These are phyloP conservation scores for Andrena flavipes DNA, from an alignment of 2,888 invertebrate genomes.

Conservation along the genomic window DNA sequence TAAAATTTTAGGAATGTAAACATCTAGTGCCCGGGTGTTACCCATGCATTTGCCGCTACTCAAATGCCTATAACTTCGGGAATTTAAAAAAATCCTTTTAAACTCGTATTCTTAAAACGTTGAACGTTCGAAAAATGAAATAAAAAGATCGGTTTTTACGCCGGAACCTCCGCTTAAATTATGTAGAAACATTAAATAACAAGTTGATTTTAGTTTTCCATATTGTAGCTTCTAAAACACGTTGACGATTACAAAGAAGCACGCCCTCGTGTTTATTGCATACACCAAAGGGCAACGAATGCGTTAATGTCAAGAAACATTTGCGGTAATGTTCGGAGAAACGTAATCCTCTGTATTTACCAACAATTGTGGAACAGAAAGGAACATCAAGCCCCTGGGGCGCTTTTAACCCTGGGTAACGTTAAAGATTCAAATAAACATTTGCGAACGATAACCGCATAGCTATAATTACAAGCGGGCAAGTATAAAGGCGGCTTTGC, in stretches of 20 bases:
- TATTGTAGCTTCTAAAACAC: not conserved
- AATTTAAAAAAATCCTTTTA: too few species aligned
- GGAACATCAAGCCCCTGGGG: not conserved
- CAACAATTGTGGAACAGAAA: constrained; percentile 20
- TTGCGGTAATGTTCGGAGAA: constrained; percentile 4
- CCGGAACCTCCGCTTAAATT: too few species aligned
- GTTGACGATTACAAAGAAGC: not conserved
- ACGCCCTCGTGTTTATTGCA: not conserved
- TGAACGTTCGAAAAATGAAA: too few species aligned
- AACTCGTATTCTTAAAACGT: too few species aligned
- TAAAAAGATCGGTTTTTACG: too few species aligned
- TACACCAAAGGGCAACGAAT: not conserved
- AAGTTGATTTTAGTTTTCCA: not conserved
- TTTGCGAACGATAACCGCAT: constrained; percentile 42
- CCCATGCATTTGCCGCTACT: too few species aligned
- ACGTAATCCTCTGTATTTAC: not conserved
- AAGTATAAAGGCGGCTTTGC: constrained; percentile 46
- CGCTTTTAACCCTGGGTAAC: constrained; percentile 10
- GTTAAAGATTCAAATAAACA: constrained; percentile 57
- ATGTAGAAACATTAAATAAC: not conserved
- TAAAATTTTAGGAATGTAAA: too few species aligned
- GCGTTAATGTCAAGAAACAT: not conserved
- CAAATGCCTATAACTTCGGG: too few species aligned
- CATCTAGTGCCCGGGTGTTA: too few species aligned
- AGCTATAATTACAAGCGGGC: constrained; percentile 44